These are phyloP conservation scores for Nothobranchius furzeri DNA, from an alignment of 2,113 vertebrate genomes.

Conservation along the genomic window DNA sequence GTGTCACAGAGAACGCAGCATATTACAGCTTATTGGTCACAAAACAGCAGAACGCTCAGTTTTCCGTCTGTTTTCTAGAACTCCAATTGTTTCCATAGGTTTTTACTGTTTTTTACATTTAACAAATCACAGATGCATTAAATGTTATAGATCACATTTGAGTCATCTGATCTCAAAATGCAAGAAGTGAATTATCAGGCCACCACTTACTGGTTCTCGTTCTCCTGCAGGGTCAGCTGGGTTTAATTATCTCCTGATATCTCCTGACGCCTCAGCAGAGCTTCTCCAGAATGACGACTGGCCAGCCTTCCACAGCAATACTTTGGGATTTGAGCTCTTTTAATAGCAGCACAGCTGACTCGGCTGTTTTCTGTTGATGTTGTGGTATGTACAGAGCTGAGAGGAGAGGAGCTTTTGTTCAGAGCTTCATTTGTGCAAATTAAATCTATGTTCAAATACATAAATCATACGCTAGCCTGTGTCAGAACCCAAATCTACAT, in stretches of 20 bases:
- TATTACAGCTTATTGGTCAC: not conserved
- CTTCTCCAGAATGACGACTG: conserved; percentile 25
- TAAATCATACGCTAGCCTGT: not conserved
- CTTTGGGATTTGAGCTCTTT: conserved; percentile 70
- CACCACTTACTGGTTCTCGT: conserved; percentile 32
- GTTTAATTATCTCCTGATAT: conserved; percentile 27
- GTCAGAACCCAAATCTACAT: not conserved
- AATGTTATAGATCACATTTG: no score
- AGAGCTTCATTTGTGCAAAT: not conserved
- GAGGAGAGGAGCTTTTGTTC: not conserved
- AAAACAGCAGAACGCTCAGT: not conserved
- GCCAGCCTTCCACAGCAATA: conserved; percentile 22
- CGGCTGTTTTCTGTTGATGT: conserved; percentile 60
- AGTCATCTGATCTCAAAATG: not conserved
- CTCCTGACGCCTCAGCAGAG: conserved; percentile 26
- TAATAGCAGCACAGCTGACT: conserved; percentile 81
- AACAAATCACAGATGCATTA: no score
- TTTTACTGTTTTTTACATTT: no score
- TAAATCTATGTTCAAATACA: not conserved
- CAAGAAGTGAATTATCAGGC: conserved; percentile 1
- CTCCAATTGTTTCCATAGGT: no score
- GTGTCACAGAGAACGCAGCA: not conserved
- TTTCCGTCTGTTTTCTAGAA: not conserved
- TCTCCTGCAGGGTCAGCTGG: conserved; percentile 10
- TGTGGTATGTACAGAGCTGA: conserved; percentile 53